Evolutionary conservation across 2,888 invertebrate genomes (phyloP), one percentile per base, ranked within the genome.

Genomic region (Amaurobius ferox): DNA sequence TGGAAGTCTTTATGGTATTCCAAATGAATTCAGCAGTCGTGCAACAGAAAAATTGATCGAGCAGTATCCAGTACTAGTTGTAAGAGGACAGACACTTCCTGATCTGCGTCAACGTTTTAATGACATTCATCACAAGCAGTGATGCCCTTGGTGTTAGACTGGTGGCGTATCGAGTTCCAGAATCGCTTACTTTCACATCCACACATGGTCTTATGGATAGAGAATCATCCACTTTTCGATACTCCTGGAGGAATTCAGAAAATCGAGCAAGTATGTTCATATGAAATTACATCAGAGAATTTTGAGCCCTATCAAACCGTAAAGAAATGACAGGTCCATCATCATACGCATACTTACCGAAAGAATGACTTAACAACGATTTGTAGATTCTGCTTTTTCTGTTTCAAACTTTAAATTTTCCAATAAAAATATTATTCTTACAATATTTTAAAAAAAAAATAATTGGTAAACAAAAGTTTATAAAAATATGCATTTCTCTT

Each of bases 91-190:
- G 68, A 26, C 68, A 76, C 23, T 74, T 76, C 40, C 55, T 23
- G 66, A n/a, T 74, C 23, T 13, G 74, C 55, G 78, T 79, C 16
- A 66, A 79, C 72, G 72, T 66, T 0, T 28, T 79, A 11, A 29
- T 72, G 71, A 71, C 13, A 29, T 64, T 29, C 23, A 64, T n/a
- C n/a, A n/a, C 72, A 16, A 64, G 32, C 9, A 68, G 28, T n/a
- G 32, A 72, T 40, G 32, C 62, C 23, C 13, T 44, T 5, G 29
- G 70, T 2, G 19, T 40, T 35, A 70, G 77, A 87, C 35, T 87
- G 86, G 87, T 79, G 79, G 79, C 74, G 62, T 19, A 87, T 78
- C 5, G 86, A 77, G 87, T 76, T 86, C 55, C 72, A 70, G n/a
- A 68, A 78, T 77, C 66, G 67, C 0, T 30, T 62, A 66, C 87